phyloP scores from a whole-genome alignment of 2,113 vertebrate species.

The Gopherus evgoodei region DNA sequence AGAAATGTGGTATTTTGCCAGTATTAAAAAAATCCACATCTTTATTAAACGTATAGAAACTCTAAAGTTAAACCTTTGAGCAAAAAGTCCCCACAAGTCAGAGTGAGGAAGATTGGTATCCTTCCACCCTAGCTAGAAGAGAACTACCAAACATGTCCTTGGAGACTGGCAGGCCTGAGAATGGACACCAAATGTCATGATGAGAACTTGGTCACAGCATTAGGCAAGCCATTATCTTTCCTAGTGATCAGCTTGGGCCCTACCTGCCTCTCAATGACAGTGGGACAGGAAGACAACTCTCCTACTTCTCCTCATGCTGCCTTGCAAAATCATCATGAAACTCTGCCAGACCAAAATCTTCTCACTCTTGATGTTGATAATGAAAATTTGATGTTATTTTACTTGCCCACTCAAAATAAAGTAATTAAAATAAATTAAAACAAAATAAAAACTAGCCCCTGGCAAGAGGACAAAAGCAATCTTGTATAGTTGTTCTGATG shows the following conservation, averaged over 20 bases:
- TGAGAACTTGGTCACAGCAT: neutral
- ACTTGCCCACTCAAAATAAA: neutral
- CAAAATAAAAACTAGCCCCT: neutral
- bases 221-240: neutral
- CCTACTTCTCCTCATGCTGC: neutral
- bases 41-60: neutral
- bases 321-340: neutral
- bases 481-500: neutral
- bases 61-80: neutral
- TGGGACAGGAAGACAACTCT: neutral
- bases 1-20: neutral
- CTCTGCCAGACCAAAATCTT: neutral
- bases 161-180: neutral
- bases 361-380: neutral
- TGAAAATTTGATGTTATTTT: neutral
- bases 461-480: neutral
- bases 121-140: neutral
- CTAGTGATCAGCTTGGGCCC: neutral
- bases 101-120: neutral
- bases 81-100: neutral
- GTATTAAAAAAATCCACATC: neutral
- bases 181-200: neutral
- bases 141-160: neutral
- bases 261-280: neutral
- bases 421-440: neutral